Percentiles rank a stretch among this genome's conserved stretches.
phyloP scores from a whole-genome alignment of 2,888 invertebrate genomes.

The Achlya flavicornis region DNA sequence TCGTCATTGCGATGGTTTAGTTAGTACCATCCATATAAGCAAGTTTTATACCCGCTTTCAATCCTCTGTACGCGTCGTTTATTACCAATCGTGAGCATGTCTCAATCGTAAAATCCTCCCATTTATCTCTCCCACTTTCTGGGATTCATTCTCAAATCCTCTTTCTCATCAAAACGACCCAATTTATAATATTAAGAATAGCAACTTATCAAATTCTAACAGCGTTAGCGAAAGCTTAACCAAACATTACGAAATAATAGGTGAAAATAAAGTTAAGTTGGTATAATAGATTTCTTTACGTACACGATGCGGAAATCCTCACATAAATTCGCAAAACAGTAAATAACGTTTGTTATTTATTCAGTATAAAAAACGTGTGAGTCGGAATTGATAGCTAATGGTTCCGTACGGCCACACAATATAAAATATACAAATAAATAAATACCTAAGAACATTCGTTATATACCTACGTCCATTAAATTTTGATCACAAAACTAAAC shows the following conservation, averaged over 20 bases:
- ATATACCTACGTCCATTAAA: no score
- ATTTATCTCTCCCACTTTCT: constrained; percentile 40
- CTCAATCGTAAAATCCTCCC: constrained; percentile 40
- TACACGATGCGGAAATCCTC: no score
- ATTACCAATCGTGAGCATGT: constrained; percentile 39
- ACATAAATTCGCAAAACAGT: no score
- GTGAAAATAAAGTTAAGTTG: neutral
- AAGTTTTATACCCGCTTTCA: constrained; percentile 20
- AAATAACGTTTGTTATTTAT: no score
- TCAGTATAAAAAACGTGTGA: no score
- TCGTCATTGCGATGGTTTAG: neutral
- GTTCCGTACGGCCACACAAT: no score
- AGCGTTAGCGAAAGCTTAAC: neutral
- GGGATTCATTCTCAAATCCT: constrained; percentile 33
- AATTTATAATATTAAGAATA: constrained; percentile 20
- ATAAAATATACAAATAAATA: no score
- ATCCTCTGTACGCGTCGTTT: constrained; percentile 45
- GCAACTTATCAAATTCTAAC: neutral
- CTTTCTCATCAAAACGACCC: constrained; percentile 32
- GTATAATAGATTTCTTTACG: no score
- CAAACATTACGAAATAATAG: neutral
- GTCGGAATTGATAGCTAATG: no score
- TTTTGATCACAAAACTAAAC: no score
- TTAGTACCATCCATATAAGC: neutral
- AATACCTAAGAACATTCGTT: no score